These are phyloP conservation scores for Frankliniella intonsa DNA, from an alignment of 2,888 invertebrate species.

Conservation along the genomic window DNA sequence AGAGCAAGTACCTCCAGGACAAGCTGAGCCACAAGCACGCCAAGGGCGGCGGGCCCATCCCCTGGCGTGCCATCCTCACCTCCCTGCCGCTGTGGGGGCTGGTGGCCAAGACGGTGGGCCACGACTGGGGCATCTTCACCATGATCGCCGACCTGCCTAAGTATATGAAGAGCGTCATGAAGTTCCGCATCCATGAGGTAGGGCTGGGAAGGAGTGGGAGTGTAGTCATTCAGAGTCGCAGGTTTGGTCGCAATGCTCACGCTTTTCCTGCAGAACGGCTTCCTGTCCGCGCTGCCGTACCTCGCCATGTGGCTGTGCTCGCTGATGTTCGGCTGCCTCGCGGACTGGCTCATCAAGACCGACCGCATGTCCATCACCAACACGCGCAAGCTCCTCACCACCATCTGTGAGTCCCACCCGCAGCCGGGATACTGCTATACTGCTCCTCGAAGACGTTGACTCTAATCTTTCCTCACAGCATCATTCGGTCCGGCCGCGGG, in stretches of 20 bases:
- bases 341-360: conserved; percentile 57
- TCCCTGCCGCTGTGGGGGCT: conserved; percentile 47
- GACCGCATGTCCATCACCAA: conserved; percentile 46
- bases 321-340: conserved; percentile 60
- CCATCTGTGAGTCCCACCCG: conserved; percentile 47
- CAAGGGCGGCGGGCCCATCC: conserved; percentile 49
- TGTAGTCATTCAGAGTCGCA: background rate
- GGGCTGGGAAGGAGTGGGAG: conserved; percentile 18
- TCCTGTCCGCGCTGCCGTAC: conserved; percentile 61
- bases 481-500: conserved; percentile 40
- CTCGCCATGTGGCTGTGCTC: conserved; percentile 64
- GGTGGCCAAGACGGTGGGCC: conserved; percentile 47
- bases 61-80: conserved; percentile 65
- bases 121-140: conserved; percentile 68
- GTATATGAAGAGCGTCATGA: conserved; percentile 63
- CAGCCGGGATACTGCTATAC: background rate
- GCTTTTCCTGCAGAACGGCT: conserved; percentile 51
- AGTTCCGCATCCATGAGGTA: conserved; percentile 58
- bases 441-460: background rate
- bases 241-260: background rate
- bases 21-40: conserved; percentile 34
- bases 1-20: conserved; percentile 49
- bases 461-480: conserved; percentile 36
- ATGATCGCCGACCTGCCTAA: conserved; percentile 67
- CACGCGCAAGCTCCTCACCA: conserved; percentile 50